A percentile compares a stretch with the other conserved stretches of the same genome.
Conservation (phyloP, 1,140 invertebrate species). For the Drosophila sproati region DNA sequence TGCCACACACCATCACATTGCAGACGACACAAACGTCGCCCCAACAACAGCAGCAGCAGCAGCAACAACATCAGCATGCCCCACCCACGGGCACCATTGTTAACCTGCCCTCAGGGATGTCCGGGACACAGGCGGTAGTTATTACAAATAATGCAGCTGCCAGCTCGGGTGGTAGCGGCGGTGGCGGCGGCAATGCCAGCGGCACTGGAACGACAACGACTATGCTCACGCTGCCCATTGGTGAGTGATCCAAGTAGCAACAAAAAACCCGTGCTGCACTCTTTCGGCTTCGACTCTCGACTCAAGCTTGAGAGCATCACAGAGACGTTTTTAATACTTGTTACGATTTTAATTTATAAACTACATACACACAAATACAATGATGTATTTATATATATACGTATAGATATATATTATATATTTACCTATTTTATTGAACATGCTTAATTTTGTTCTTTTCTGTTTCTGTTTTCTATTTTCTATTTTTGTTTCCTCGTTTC, state of each 20-base stretch:
- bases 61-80: conserved; percentile 43
- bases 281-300: neutral
- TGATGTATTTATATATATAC: conserved; percentile 41
- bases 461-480: conserved; percentile 65
- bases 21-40: conserved; percentile 56
- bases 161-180: conserved; percentile 37
- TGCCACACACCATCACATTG: conserved; percentile 67
- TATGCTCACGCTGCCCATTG: conserved; percentile 87
- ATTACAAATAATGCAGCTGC: conserved; percentile 81
- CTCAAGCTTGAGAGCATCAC: neutral
- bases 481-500: conserved; percentile 60
- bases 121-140: conserved; percentile 87
- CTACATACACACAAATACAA: neutral
- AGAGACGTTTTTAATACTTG: neutral
- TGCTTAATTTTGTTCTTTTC: conserved; percentile 81
- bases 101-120: conserved; percentile 63
- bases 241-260: conserved; percentile 84
- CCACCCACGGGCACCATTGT: conserved; percentile 77
- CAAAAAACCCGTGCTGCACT: neutral
- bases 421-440: conserved; percentile 68
- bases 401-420: conserved; percentile 58
- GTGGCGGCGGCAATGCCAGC: conserved; percentile 28
- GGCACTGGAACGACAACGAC: conserved; percentile 74
- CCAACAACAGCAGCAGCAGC: conserved; percentile 58
- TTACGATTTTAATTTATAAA: conserved; percentile 43